These are phyloP conservation scores for Sialis lutaria DNA, from an alignment of 2,888 invertebrate genomes.

Conservation along the genomic window DNA sequence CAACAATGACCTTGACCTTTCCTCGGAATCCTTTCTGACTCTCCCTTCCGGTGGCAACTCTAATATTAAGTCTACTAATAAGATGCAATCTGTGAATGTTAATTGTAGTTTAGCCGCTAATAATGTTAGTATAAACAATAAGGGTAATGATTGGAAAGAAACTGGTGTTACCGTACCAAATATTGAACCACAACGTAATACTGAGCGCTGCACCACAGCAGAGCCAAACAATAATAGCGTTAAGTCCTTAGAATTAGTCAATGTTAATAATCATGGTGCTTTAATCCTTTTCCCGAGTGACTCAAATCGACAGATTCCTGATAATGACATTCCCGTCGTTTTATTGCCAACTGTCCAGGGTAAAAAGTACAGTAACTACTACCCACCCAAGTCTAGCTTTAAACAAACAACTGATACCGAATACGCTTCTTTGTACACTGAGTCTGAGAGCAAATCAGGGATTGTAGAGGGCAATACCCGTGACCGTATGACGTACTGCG, in stretches of 20 bases:
- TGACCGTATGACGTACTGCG: too few relatives aligned
- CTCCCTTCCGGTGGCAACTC: conserved; percentile 41
- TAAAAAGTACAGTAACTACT: conserved; percentile 7
- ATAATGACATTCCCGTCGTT: conserved; percentile 7
- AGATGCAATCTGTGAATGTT: conserved; percentile 55
- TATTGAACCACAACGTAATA: conserved; percentile 31
- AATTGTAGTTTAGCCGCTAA: conserved; percentile 36
- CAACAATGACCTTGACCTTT: conserved; percentile 2
- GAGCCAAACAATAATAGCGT: conserved; percentile 13
- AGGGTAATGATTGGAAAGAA: conserved; percentile 35
- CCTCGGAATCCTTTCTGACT: conserved; percentile 14
- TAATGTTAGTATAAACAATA: conserved; percentile 37
- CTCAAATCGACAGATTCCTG: conserved; percentile 3
- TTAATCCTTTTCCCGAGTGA: conserved; percentile 18
- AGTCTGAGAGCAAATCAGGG: conserved; percentile 9
- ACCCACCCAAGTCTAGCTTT: conserved; percentile 7
- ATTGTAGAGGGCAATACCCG: too few relatives aligned
- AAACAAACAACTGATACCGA: conserved; percentile 5
- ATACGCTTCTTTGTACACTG: conserved; percentile 6
- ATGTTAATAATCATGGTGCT: conserved; percentile 22
- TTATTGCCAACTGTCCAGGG: conserved; percentile 7
- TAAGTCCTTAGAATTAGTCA: conserved; percentile 19
- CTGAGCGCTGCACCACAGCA: conserved; percentile 24
- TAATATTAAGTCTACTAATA: conserved; percentile 36
- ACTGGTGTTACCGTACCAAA: conserved; percentile 32